These are phyloP conservation scores for Istiophorus platypterus DNA, from an alignment of 2,113 vertebrate species.

Conservation along the genomic window DNA sequence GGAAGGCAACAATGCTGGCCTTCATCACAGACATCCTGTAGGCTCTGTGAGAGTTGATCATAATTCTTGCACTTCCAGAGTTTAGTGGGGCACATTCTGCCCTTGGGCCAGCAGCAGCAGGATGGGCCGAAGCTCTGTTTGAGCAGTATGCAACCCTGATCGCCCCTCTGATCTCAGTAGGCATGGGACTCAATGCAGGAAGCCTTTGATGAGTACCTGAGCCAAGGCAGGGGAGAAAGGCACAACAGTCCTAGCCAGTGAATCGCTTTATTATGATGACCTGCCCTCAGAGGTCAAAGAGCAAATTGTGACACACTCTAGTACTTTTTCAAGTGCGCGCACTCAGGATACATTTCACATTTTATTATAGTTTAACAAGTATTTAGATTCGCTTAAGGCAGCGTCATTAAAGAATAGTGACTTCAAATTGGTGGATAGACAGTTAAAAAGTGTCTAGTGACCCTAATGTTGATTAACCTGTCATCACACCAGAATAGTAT, in stretches of 20 bases:
- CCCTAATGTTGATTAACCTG: neutral
- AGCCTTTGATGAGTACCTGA: conserved; percentile 77
- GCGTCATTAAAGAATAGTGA: neutral
- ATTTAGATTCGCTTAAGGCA: neutral
- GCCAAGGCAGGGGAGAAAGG: conserved; percentile 48
- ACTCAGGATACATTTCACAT: neutral
- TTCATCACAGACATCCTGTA: conserved; percentile 67
- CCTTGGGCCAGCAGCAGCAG: conserved; percentile 44
- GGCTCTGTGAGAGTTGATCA: conserved; percentile 50
- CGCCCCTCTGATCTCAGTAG: conserved; percentile 64
- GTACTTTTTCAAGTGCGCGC: conserved; percentile 17
- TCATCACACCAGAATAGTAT: neutral
- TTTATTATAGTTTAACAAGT: neutral
- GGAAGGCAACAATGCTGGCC: conserved; percentile 73
- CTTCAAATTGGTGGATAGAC: neutral
- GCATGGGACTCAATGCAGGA: conserved; percentile 51
- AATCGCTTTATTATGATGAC: conserved; percentile 80
- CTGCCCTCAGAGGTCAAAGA: conserved; percentile 72
- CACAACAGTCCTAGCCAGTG: conserved; percentile 35
- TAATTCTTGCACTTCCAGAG: conserved; percentile 62
- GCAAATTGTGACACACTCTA: conserved; percentile 64
- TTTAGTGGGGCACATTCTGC: conserved; percentile 40
- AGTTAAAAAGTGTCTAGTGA: neutral
- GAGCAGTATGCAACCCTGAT: conserved; percentile 62
- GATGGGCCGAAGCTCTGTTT: conserved; percentile 26